Base-by-base conservation (phyloP, 2,888 invertebrate species). In the Oscheius onirici region DNA sequence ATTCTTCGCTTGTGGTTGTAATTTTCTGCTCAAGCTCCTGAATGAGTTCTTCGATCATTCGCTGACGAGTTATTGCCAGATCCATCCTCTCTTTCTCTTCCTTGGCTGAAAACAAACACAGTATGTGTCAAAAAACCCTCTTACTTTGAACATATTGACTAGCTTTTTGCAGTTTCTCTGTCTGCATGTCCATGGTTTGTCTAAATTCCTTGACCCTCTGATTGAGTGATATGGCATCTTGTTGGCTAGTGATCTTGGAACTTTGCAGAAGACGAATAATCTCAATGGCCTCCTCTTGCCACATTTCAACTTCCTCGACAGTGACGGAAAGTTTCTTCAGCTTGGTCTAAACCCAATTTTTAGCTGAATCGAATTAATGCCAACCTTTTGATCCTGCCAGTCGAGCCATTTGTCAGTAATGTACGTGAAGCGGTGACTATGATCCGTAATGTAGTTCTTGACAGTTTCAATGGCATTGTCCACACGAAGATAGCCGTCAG, bases 381-480 rank as follows among this genome's bases (percentile, higher is more conserved):
- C n/a, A 17, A 73, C 78, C 71, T 79, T 78, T 20, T 73, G 70
- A 46, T 58, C 72, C 46, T 85, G 80, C 81, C 83, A 84, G 22
- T 74, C 75, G n/a, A 75, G 75, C 83, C 84, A 85, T 68, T 82
- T 82, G 46, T 79, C 73, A 8, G 76, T 75, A 24, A 85, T 72
- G 51, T 82, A 77, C 24, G 75, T 77, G 70, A 86, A 80, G 24
- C 79, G 63, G 28, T 81, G 74, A 41, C 82, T 79, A 73, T 85
- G 85, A 17, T 75, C 79, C n/a, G 72, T 75, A 13, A 84, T 74
- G 61, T 81, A 76, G 26, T 78, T 76, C 40, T 73, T 58, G 10
- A 84, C 81, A 11, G 81, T 70, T 68, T 83, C 78, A 22, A 77
- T 70, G 0, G 84, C 85, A 43, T 78, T 55, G 43, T 76, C 71